A percentile compares a stretch with the other conserved stretches of the same genome.
Evolutionary conservation across 2,113 vertebrate species (phyloP).

Genomic region (Microtus richardsoni): DNA sequence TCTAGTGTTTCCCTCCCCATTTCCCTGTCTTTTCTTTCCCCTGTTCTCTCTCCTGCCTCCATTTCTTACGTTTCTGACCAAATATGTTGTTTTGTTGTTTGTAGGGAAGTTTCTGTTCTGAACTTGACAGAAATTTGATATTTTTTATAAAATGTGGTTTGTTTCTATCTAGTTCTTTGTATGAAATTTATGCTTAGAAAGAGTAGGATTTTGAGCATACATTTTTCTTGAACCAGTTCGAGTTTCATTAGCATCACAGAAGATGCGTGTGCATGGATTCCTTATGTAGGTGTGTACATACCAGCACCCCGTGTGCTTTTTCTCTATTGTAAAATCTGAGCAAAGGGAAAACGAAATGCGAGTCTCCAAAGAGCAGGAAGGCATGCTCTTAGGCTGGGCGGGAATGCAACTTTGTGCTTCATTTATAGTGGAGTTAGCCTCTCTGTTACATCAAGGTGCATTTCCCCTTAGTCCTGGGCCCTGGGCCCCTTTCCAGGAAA

Average conservation of each 20-base stretch:
- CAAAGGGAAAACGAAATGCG: neutral
- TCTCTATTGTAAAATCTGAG: slow-evolving; percentile 41
- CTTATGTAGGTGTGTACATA: neutral
- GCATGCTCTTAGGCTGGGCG: slow-evolving; percentile 64
- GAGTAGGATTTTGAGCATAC: slow-evolving; percentile 11
- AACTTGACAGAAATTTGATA: slow-evolving; percentile 3
- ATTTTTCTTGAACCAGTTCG: slow-evolving; percentile 67
- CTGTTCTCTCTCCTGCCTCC: neutral
- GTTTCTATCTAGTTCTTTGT: slow-evolving; percentile 68
- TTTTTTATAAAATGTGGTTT: slow-evolving; percentile 23
- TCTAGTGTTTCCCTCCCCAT: neutral
- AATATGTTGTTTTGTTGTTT: neutral
- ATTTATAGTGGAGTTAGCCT: slow-evolving; percentile 70
- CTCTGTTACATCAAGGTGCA: slow-evolving; percentile 47
- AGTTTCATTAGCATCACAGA: slow-evolving; percentile 74
- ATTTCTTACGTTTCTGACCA: neutral
- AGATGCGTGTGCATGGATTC: neutral
- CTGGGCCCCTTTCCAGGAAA: slow-evolving; percentile 65
- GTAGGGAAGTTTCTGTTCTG: neutral
- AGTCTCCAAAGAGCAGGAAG: slow-evolving; percentile 64
- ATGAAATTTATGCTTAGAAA: slow-evolving; percentile 76
- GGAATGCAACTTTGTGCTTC: slow-evolving; percentile 71
- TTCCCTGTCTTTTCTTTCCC: neutral
- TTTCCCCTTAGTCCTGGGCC: slow-evolving; percentile 60
- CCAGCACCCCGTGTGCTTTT: slow-evolving; percentile 72